A percentile compares a stretch with the other conserved stretches of the same genome.
Conservation (phyloP, 2,113 vertebrate species). For the Syngnathus floridae region DNA sequence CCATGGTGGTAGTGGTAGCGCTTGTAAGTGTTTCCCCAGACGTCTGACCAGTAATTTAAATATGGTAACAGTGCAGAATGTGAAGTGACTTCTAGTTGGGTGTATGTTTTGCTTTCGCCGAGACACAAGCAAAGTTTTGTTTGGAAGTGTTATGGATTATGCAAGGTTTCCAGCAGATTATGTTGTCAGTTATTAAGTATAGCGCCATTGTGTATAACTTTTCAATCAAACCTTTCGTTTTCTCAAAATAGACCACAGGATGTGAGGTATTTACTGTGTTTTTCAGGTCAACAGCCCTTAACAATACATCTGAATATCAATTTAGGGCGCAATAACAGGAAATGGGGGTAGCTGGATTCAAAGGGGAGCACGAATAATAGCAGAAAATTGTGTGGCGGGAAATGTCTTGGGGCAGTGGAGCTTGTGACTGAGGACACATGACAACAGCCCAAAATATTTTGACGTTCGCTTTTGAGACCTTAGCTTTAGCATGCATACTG, state of each 20-base stretch:
- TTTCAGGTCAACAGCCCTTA: constrained; percentile 69
- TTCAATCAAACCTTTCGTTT: constrained; percentile 49
- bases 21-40: neutral
- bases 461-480: constrained; percentile 10
- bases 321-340: constrained; percentile 54
- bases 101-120: neutral
- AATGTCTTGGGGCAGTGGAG: constrained; percentile 66
- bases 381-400: constrained; percentile 52
- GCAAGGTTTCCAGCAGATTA: too few relatives aligned
- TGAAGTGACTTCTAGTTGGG: neutral
- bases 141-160: too few relatives aligned
- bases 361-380: constrained; percentile 46
- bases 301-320: constrained; percentile 69
- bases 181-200: neutral
- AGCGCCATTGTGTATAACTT: neutral
- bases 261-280: constrained; percentile 30
- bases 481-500: neutral
- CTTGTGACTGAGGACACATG: constrained; percentile 56
- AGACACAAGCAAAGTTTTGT: neutral
- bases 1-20: too few relatives aligned
- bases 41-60: neutral
- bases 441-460: constrained; percentile 38
- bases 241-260: constrained; percentile 38
- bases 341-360: constrained; percentile 54
- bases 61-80: neutral